phyloP scores from a whole-genome alignment of 2,797 vertebrate genomes.

The Amblyopsis hoosieri region DNA sequence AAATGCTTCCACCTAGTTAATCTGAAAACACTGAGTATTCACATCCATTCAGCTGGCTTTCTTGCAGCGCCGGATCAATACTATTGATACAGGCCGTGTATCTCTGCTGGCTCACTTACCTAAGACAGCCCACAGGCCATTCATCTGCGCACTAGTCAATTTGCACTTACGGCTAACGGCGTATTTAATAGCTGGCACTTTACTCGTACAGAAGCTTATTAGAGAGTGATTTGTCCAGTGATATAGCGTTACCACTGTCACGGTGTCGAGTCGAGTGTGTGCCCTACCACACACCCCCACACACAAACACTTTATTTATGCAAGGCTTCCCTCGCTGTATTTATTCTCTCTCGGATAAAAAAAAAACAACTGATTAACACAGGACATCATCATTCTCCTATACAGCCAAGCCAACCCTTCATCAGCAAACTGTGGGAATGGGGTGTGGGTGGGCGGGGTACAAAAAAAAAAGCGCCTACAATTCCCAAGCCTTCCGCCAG shows the following conservation, averaged over 20 bases:
- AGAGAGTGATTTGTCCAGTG: constrained; percentile 85
- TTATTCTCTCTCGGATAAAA: constrained; percentile 24
- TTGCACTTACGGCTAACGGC: constrained; percentile 79
- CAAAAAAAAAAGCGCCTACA: constrained; percentile 77
- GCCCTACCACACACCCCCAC: constrained; percentile 16
- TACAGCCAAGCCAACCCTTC: constrained; percentile 30
- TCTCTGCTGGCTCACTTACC: constrained; percentile 76
- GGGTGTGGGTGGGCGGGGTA: constrained; percentile 60
- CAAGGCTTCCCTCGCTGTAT: constrained; percentile 40
- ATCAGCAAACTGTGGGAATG: constrained; percentile 27
- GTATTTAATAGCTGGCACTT: constrained; percentile 81
- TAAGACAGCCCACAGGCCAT: constrained; percentile 77
- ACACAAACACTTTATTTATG: constrained; percentile 33
- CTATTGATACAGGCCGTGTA: constrained; percentile 62
- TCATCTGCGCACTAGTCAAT: constrained; percentile 86
- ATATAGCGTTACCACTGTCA: constrained; percentile 69
- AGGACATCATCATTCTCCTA: constrained; percentile 7
- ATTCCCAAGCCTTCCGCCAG: constrained; percentile 47
- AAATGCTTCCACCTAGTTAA: constrained; percentile 42
- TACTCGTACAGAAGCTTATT: constrained; percentile 80
- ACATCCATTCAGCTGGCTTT: constrained; percentile 55
- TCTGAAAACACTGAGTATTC: constrained; percentile 47
- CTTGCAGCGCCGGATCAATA: constrained; percentile 80
- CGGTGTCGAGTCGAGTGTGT: constrained; percentile 7
- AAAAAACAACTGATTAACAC: constrained; percentile 46